These are phyloP conservation scores for Danaus chrysippus DNA, from an alignment of 2,888 invertebrate species.

Conservation along the genomic window DNA sequence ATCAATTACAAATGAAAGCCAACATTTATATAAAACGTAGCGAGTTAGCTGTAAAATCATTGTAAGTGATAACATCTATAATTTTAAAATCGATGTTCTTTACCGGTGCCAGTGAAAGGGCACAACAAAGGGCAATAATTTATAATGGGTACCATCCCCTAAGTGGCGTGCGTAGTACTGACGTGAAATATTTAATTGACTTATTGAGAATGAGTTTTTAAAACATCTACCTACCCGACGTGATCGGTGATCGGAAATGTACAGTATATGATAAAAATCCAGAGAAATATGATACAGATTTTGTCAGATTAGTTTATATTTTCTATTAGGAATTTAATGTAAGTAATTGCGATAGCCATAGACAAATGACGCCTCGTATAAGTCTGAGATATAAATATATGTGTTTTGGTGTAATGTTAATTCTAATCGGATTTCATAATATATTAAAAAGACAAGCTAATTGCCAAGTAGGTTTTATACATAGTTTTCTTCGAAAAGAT, in stretches of 20 bases:
- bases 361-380: too few relatives aligned
- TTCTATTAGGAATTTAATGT: too few relatives aligned
- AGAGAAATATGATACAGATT: conserved; percentile 21
- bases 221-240: conserved; percentile 71
- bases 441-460: too few relatives aligned
- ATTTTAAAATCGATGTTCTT: conserved; percentile 29
- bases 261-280: conserved; percentile 40
- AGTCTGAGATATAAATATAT: too few relatives aligned
- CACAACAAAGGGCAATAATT: conserved; percentile 73
- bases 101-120: conserved; percentile 41
- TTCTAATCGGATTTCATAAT: too few relatives aligned
- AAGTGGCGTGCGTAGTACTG: conserved; percentile 66
- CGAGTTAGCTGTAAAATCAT: conserved; percentile 1
- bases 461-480: too few relatives aligned
- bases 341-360: too few relatives aligned
- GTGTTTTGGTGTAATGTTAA: too few relatives aligned
- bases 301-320: neutral
- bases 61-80: conserved; percentile 14
- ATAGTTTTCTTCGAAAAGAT: too few relatives aligned
- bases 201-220: conserved; percentile 75
- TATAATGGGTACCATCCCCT: conserved; percentile 63
- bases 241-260: conserved; percentile 43
- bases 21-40: neutral
- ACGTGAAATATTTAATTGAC: conserved; percentile 74
- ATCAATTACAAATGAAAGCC: too few relatives aligned